A percentile compares a stretch with the other conserved stretches of the same genome.
These are phyloP conservation scores for Zaprionus tsacasi DNA, from an alignment of 1,140 invertebrate genomes.

Conservation along the genomic window DNA sequence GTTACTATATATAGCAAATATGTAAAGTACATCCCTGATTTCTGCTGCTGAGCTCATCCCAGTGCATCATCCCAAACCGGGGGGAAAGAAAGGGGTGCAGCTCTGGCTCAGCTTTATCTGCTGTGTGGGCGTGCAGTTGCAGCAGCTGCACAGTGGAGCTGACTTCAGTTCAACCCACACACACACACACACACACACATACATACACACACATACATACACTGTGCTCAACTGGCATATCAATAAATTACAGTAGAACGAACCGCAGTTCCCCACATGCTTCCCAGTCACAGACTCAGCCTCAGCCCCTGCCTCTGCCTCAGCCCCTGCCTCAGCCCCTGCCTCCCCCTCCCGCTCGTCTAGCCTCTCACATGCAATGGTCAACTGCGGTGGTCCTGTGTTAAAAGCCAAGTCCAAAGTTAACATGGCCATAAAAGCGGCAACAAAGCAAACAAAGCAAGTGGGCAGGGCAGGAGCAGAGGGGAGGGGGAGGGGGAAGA, in stretches of 20 bases:
- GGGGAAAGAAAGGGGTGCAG: not conserved
- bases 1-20: not conserved
- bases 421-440: slow-evolving; percentile 79
- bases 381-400: slow-evolving; percentile 62
- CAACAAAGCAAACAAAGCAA: slow-evolving; percentile 60
- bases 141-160: slow-evolving; percentile 52
- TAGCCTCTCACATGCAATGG: slow-evolving; percentile 33
- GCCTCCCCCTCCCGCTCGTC: not conserved
- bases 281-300: not conserved
- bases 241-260: slow-evolving; percentile 81
- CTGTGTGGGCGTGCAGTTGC: slow-evolving; percentile 39
- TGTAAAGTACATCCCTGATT: too few species aligned
- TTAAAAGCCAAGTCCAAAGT: slow-evolving; percentile 82
- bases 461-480: not conserved
- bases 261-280: slow-evolving; percentile 46
- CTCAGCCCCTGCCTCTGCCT: not conserved
- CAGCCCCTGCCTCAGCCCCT: not conserved
- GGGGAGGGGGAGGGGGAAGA: not conserved
- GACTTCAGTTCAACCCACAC: slow-evolving; percentile 60
- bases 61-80: not conserved
- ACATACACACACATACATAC: slow-evolving; percentile 52
- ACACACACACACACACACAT: slow-evolving; percentile 54
- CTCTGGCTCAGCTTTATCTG: not conserved
- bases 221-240: slow-evolving; percentile 45
- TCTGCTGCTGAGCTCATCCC: not conserved